Conservation (phyloP, 37 sponge, comb jelly and placozoan genomes). For the Dysidea cf. avara region DNA sequence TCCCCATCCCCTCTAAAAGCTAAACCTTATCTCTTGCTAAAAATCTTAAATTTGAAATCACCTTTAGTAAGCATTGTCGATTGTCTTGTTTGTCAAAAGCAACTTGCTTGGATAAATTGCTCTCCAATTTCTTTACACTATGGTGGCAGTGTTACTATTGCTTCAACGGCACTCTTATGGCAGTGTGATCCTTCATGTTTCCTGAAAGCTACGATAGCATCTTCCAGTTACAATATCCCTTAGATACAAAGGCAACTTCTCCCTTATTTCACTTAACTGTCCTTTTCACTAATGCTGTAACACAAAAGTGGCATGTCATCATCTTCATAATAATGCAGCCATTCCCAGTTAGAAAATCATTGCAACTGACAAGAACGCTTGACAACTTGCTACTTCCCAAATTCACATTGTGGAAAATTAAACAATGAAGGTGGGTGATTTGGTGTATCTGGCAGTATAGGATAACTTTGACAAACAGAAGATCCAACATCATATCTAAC, state of each 20-base stretch:
- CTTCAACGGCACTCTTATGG: no score
- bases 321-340: no score
- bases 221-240: no score
- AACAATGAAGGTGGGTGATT: no score
- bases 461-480: no score
- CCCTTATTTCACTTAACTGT: conserved; percentile 37
- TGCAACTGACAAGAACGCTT: no score
- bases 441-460: no score
- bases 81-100: conserved; percentile 60
- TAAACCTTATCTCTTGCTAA: conserved; percentile 52
- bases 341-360: no score
- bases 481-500: no score
- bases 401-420: no score
- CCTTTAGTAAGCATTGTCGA: no score
- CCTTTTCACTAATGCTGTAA: conserved; percentile 22
- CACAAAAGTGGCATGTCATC: conserved; percentile 53
- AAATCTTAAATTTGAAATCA: conserved; percentile 65
- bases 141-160: conserved; percentile 53
- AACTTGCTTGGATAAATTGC: conserved; percentile 47
- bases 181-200: conserved; percentile 66
- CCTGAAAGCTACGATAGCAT: conserved; percentile 66
- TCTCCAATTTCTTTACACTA: conserved; percentile 65
- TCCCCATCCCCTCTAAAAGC: conserved; percentile 45
- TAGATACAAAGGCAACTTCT: conserved; percentile 18
- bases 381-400: no score